Conservation (phyloP, 2,113 vertebrate genomes). For the Macaca mulatta region DNA sequence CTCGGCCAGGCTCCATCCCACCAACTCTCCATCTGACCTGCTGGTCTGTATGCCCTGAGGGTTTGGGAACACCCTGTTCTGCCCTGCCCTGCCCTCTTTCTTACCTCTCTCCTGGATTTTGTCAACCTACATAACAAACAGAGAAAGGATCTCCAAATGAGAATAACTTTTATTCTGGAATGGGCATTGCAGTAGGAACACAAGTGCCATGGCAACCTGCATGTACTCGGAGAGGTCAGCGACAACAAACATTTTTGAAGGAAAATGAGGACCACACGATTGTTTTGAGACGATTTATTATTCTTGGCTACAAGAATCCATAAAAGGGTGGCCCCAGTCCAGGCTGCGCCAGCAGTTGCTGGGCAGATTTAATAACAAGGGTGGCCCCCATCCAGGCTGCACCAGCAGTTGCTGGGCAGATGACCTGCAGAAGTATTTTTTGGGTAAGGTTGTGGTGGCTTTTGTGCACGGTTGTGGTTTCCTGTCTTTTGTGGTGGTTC, state of each 20-base stretch:
- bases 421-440: not conserved
- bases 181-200: not conserved
- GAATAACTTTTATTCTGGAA: not conserved
- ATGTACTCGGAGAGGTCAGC: rapidly evolving
- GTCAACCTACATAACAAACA: not conserved
- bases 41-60: not conserved
- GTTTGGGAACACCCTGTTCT: not conserved
- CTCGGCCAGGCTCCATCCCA: not conserved
- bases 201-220: not conserved
- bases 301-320: not conserved
- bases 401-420: not conserved
- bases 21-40: not conserved
- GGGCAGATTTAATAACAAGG: not conserved
- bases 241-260: not conserved
- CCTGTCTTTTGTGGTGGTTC: not conserved
- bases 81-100: not conserved
- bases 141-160: not conserved
- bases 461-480: not conserved
- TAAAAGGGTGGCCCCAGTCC: not conserved
- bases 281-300: not conserved
- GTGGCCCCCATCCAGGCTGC: no score
- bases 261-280: not conserved
- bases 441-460: not conserved
- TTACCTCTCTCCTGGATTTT: no score
- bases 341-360: not conserved